Percentiles rank a stretch among this genome's conserved stretches.
Evolutionary conservation across 2,113 vertebrate species (phyloP).

Genomic region (Saimiri boliviensis): DNA sequence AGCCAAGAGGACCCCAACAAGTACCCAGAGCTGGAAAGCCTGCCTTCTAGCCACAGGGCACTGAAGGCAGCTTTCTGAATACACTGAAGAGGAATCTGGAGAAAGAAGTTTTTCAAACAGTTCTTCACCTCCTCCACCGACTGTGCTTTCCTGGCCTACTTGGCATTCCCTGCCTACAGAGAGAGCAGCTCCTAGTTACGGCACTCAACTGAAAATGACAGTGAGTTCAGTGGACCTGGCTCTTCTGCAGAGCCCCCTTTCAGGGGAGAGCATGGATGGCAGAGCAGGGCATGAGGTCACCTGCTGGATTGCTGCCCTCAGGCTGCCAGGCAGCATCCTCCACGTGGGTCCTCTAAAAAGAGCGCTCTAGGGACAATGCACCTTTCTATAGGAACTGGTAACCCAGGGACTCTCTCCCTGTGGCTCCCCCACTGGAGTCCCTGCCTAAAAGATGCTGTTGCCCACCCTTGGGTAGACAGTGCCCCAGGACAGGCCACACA

Average conservation of each 20-base stretch:
- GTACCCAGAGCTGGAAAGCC: background rate
- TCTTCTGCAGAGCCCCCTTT: background rate
- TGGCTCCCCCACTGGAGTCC: background rate
- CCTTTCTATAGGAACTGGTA: fast-evolving
- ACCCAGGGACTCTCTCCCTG: too few relatives aligned
- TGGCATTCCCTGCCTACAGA: slow-evolving; percentile 38
- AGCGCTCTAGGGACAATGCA: fast-evolving
- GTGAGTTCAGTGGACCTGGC: slow-evolving; percentile 51
- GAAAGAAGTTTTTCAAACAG: background rate
- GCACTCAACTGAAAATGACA: background rate
- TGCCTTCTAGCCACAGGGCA: background rate
- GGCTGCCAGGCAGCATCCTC: slow-evolving; percentile 43
- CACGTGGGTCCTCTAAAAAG: background rate
- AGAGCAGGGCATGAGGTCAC: background rate
- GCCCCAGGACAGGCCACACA: background rate
- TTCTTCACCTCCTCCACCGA: background rate
- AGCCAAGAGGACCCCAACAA: background rate
- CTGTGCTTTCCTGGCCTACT: slow-evolving; percentile 54
- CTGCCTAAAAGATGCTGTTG: too few relatives aligned
- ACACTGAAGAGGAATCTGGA: slow-evolving; percentile 20
- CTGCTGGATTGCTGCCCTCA: background rate
- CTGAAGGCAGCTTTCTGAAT: background rate
- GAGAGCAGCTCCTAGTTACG: background rate
- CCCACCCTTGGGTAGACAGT: background rate
- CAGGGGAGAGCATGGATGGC: background rate